phyloP scores from a whole-genome alignment of 2,113 vertebrate species.

The Phalacrocorax carbo region DNA sequence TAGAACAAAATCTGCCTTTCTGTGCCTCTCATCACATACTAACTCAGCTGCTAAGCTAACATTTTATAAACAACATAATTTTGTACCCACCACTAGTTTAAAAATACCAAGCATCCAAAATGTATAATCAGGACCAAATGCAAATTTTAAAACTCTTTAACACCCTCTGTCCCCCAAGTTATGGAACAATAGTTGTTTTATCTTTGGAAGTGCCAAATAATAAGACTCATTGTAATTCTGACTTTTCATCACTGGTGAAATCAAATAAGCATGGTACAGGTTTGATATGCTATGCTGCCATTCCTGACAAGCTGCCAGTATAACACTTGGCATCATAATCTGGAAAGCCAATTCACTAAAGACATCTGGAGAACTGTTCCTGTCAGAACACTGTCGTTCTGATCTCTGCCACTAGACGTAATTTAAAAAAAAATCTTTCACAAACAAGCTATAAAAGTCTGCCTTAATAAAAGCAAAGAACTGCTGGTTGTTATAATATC shows the following conservation, averaged over 20 bases:
- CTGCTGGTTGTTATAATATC: background rate
- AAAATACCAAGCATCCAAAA: conserved; percentile 6
- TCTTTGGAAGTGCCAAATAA: background rate
- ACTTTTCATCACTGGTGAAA: background rate
- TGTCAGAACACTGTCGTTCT: background rate
- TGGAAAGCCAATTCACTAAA: background rate
- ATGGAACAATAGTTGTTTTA: background rate
- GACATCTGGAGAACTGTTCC: background rate
- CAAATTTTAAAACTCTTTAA: background rate
- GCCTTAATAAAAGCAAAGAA: background rate
- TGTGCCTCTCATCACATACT: background rate
- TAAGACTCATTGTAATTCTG: background rate
- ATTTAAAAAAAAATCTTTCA: background rate
- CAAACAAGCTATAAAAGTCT: background rate
- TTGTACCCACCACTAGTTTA: background rate
- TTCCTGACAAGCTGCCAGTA: background rate
- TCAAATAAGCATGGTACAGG: background rate
- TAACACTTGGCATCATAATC: background rate
- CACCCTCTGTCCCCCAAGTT: background rate
- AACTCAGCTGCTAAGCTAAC: background rate
- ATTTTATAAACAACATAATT: background rate
- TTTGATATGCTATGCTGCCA: background rate
- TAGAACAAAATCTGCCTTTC: background rate
- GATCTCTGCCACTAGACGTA: conserved; percentile 45
- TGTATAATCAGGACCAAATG: background rate